phyloP scores from a whole-genome alignment of 2,113 vertebrate genomes.

The Ammodytes marinus region DNA sequence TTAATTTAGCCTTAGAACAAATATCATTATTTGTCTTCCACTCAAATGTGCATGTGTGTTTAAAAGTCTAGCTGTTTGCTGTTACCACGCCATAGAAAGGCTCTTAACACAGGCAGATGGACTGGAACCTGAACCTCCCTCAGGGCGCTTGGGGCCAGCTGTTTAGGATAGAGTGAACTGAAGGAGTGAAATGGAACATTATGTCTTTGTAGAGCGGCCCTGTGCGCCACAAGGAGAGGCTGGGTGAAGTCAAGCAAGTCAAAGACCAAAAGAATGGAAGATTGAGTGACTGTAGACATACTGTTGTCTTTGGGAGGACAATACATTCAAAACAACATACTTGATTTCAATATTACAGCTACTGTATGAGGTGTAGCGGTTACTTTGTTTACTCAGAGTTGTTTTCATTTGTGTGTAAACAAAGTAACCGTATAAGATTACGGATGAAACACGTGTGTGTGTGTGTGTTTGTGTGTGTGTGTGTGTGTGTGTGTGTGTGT shows the following conservation, averaged over 20 bases:
- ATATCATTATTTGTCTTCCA: background rate
- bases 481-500: no score
- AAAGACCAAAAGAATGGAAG: background rate
- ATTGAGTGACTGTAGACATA: no score
- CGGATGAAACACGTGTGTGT: no score
- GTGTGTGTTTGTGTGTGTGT: no score
- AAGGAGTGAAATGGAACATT: conserved; percentile 6
- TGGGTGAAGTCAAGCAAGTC: background rate
- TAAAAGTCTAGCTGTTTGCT: background rate
- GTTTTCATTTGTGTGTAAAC: no score
- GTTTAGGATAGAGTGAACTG: background rate
- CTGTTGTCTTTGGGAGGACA: no score
- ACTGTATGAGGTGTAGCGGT: no score
- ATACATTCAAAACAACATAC: no score
- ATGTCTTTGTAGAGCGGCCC: background rate
- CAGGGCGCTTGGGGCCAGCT: conserved; percentile 14
- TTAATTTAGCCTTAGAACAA: no score
- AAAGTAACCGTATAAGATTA: no score
- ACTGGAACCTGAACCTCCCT: conserved; percentile 12
- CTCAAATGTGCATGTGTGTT: background rate
- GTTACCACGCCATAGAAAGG: background rate
- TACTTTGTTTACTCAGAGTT: no score
- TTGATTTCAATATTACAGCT: no score
- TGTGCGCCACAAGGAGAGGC: background rate
- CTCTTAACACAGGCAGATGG: background rate